Percentiles rank a stretch among this genome's conserved stretches.
These are phyloP conservation scores for Coelopa pilipes DNA, from an alignment of 2,888 invertebrate species.

Conservation along the genomic window DNA sequence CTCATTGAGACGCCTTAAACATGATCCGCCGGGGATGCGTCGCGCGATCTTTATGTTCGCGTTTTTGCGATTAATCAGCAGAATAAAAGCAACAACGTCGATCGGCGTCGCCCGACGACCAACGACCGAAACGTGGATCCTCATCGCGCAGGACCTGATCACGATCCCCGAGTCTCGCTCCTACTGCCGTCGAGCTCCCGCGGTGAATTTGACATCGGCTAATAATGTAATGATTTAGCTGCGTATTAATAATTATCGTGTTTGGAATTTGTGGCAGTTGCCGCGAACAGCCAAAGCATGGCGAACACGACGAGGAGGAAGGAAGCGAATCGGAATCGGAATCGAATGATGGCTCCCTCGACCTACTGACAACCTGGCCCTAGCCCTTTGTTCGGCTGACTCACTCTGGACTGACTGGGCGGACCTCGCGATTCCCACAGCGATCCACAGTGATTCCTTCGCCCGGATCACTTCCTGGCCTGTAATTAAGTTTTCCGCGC, in stretches of 20 bases:
- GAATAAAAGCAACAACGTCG: constrained; percentile 44
- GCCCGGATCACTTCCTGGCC: neutral
- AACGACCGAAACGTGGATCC: neutral
- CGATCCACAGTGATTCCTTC: neutral
- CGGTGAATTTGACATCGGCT: constrained; percentile 61
- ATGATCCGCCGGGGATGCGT: constrained; percentile 10
- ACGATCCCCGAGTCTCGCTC: neutral
- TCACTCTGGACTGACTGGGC: neutral
- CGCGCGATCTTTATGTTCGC: constrained; percentile 25
- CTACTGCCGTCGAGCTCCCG: constrained; percentile 46
- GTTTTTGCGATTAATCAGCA: constrained; percentile 57
- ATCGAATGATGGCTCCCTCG: neutral
- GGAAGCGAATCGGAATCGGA: neutral
- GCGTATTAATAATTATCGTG: constrained; percentile 60
- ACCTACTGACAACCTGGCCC: constrained; percentile 7
- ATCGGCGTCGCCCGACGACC: constrained; percentile 41
- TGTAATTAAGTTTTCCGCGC: constrained; percentile 48
- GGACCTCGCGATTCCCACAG: neutral
- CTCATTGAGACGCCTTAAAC: neutral
- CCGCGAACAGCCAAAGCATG: neutral
- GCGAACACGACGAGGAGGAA: too few species aligned
- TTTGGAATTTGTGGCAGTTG: constrained; percentile 36
- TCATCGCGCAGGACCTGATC: too few species aligned
- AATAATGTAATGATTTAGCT: constrained; percentile 63
- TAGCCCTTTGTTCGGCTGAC: neutral